Evolutionary conservation across 2,888 invertebrate species (phyloP).

Genomic region (Listrodromus nycthemerus): DNA sequence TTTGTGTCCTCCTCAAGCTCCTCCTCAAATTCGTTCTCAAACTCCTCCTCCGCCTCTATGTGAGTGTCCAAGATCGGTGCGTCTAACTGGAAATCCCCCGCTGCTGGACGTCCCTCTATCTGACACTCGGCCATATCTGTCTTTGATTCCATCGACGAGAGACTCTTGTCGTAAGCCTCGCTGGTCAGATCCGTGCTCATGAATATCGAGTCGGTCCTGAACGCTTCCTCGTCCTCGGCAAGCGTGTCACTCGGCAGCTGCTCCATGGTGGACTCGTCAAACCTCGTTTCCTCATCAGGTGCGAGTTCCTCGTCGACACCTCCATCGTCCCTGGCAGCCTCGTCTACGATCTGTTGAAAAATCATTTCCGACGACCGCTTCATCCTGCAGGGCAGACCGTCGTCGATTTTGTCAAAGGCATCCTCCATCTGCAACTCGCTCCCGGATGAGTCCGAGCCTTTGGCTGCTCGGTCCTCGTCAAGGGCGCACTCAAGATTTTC

Average conservation of each 20-base stretch:
- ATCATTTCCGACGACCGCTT: constrained; percentile 96
- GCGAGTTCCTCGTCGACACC: constrained; percentile 79
- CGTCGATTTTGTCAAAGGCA: constrained; percentile 85
- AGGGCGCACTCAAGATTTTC: constrained; percentile 85
- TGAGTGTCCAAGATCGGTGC: constrained; percentile 38
- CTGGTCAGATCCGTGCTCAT: constrained; percentile 63
- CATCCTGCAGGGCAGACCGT: constrained; percentile 87
- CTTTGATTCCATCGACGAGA: constrained; percentile 82
- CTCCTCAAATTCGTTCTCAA: constrained; percentile 80
- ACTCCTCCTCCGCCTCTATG: constrained; percentile 52
- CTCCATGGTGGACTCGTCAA: constrained; percentile 65
- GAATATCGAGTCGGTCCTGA: constrained; percentile 62
- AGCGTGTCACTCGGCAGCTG: constrained; percentile 83
- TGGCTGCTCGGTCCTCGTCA: constrained; percentile 78
- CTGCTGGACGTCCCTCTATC: constrained; percentile 17
- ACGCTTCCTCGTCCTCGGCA: constrained; percentile 87
- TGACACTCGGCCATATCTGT: constrained; percentile 85
- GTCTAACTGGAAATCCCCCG: constrained; percentile 25
- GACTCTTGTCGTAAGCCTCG: constrained; percentile 63
- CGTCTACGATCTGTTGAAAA: constrained; percentile 89
- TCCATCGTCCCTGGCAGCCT: constrained; percentile 80
- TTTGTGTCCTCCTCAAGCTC: constrained; percentile 57
- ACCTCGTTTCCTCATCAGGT: constrained; percentile 80
- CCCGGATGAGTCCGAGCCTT: constrained; percentile 73
- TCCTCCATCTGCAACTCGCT: constrained; percentile 76